phyloP scores from a whole-genome alignment of 2,797 vertebrate genomes.

The Chaetophractus vellerosus region DNA sequence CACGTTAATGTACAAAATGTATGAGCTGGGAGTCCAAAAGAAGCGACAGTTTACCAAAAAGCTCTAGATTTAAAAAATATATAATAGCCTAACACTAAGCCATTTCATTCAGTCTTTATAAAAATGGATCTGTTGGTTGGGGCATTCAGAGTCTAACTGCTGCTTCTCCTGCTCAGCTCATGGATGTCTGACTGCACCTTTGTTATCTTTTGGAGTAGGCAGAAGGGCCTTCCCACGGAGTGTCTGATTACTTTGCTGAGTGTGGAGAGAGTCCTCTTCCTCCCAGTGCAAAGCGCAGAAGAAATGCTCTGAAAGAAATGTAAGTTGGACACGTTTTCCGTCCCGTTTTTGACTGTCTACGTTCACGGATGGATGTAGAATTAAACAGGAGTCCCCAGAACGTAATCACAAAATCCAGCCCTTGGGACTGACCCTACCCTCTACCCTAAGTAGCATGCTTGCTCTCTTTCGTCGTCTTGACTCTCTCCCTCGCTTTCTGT shows the following conservation, averaged over 20 bases:
- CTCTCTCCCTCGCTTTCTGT: slow-evolving; percentile 46
- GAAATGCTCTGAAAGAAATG: slow-evolving; percentile 88
- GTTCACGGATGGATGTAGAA: background rate
- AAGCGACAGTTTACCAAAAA: slow-evolving; percentile 76
- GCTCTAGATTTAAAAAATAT: slow-evolving; percentile 78
- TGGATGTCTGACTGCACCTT: slow-evolving; percentile 85
- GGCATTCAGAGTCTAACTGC: slow-evolving; percentile 78
- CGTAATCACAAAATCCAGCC: background rate
- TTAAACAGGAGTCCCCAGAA: background rate
- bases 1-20: slow-evolving; percentile 80
- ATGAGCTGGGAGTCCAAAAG: slow-evolving; percentile 69
- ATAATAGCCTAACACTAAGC: slow-evolving; percentile 66
- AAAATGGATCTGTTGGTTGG: slow-evolving; percentile 84
- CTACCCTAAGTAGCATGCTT: background rate
- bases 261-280: slow-evolving; percentile 79
- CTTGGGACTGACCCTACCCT: background rate
- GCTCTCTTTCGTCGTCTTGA: background rate
- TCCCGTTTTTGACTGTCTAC: background rate
- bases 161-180: slow-evolving; percentile 83
- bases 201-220: slow-evolving; percentile 88
- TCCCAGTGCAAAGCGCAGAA: slow-evolving; percentile 83
- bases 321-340: slow-evolving; percentile 78
- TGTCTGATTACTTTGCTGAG: slow-evolving; percentile 89
- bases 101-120: slow-evolving; percentile 76
- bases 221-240: slow-evolving; percentile 82